A percentile compares a stretch with the other conserved stretches of the same genome.
Evolutionary conservation across 2,797 vertebrate species (phyloP).

Genomic region (Melanotaenia pygmaea): DNA sequence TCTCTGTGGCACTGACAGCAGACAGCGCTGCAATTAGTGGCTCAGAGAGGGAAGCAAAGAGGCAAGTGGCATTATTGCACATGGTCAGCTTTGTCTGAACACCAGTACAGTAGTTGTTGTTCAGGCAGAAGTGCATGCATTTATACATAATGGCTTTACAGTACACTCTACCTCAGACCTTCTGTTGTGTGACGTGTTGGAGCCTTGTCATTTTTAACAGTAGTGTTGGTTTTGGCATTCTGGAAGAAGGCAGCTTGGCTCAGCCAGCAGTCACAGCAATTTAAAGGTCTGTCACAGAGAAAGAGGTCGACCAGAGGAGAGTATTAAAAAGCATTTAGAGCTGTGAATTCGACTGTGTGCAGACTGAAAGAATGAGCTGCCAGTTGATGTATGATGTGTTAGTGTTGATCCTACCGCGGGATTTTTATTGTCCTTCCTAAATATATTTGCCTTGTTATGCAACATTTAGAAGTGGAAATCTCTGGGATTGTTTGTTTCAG

Average conservation of each 20-base stretch:
- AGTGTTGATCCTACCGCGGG: conserved; percentile 60
- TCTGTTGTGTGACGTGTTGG: conserved; percentile 61
- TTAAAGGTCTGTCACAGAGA: conserved; percentile 66
- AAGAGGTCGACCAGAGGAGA: conserved; percentile 63
- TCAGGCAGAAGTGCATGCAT: conserved; percentile 32
- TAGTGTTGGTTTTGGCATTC: conserved; percentile 57
- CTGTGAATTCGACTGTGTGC: conserved; percentile 49
- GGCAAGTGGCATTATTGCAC: conserved; percentile 63
- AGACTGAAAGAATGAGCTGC: conserved; percentile 40
- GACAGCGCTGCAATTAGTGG: conserved; percentile 60
- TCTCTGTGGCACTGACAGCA: conserved; percentile 47
- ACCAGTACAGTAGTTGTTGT: conserved; percentile 31
- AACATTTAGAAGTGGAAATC: conserved; percentile 46
- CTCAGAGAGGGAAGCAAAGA: conserved; percentile 43
- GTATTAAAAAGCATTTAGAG: conserved; percentile 66
- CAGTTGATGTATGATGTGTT: conserved; percentile 52
- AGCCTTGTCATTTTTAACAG: conserved; percentile 64
- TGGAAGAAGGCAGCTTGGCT: conserved; percentile 57
- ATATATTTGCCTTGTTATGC: conserved; percentile 61
- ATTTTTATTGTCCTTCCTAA: conserved; percentile 52
- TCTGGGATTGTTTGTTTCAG: conserved; percentile 34
- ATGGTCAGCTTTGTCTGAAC: conserved; percentile 59
- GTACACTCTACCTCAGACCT: conserved; percentile 37
- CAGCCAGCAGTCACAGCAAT: conserved; percentile 65
- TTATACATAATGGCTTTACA: conserved; percentile 31